phyloP scores from a whole-genome alignment of 2,888 invertebrate genomes.

The Alentia gelatinosa region DNA sequence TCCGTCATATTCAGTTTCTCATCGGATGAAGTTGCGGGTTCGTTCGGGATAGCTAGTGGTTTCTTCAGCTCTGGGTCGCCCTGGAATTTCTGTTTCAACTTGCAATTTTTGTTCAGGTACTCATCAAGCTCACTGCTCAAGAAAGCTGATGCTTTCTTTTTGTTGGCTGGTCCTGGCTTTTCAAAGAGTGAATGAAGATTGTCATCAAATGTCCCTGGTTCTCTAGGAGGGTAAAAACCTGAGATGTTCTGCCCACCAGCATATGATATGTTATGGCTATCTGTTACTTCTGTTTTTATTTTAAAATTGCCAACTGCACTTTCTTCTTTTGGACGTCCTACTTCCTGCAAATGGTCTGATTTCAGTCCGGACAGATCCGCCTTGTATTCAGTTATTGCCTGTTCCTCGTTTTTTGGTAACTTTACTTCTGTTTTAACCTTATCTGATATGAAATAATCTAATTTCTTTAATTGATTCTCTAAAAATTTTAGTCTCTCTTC shows the following conservation, averaged over 20 bases:
- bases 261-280: too few relatives aligned
- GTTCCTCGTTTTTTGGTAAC: not conserved
- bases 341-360: not conserved
- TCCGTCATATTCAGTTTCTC: constrained; percentile 69
- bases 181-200: constrained; percentile 34
- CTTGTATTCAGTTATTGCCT: not conserved
- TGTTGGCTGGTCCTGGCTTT: constrained; percentile 13
- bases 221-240: not conserved
- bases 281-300: not conserved
- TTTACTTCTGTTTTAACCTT: not conserved
- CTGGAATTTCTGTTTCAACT: constrained; percentile 18
- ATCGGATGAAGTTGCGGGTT: not conserved
- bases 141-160: constrained; percentile 68
- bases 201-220: not conserved
- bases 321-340: not conserved
- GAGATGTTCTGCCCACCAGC: not conserved
- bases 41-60: constrained; percentile 67
- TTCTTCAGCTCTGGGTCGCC: not conserved
- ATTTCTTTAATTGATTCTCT: not conserved
- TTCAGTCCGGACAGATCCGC: not conserved
- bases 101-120: constrained; percentile 64
- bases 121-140: constrained; percentile 68
- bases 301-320: not conserved
- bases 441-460: not conserved
- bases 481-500: not conserved